Percentiles rank a stretch among this genome's conserved stretches.
Conservation (phyloP, 2,797 vertebrate genomes). For the Takifugu ocellatus region DNA sequence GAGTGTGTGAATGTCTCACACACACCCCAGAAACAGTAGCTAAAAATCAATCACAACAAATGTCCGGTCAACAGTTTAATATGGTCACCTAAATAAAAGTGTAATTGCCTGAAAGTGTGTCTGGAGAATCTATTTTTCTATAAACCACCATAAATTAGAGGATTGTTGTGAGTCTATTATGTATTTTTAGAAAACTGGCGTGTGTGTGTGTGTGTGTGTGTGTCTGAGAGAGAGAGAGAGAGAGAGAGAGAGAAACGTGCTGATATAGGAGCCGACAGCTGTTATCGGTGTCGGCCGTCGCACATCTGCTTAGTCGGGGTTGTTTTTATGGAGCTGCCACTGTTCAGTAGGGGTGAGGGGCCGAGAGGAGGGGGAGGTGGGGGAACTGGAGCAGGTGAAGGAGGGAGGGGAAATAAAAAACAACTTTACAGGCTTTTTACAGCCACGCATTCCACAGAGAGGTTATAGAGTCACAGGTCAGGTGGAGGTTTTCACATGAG, state of each 20-base stretch:
- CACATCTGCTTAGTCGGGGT: conserved; percentile 66
- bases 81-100: too few species aligned
- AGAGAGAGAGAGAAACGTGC: conserved; percentile 9
- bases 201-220: conserved; percentile 7
- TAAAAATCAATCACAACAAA: too few species aligned
- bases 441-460: conserved; percentile 47
- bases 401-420: conserved; percentile 43
- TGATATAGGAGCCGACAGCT: conserved; percentile 65
- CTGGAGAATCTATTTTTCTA: too few species aligned
- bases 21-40: too few species aligned
- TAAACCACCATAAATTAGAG: too few species aligned
- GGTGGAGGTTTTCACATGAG: background rate
- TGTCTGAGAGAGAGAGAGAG: background rate
- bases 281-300: conserved; percentile 51
- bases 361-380: background rate
- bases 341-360: conserved; percentile 29
- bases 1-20: conserved; percentile 3
- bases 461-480: conserved; percentile 33
- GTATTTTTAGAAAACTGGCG: too few species aligned
- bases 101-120: too few species aligned
- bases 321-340: conserved; percentile 47
- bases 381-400: conserved; percentile 48
- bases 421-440: conserved; percentile 50
- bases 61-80: too few species aligned
- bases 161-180: too few species aligned